Conservation (phyloP, 2,797 vertebrate genomes). For the Crax fasciolata region DNA sequence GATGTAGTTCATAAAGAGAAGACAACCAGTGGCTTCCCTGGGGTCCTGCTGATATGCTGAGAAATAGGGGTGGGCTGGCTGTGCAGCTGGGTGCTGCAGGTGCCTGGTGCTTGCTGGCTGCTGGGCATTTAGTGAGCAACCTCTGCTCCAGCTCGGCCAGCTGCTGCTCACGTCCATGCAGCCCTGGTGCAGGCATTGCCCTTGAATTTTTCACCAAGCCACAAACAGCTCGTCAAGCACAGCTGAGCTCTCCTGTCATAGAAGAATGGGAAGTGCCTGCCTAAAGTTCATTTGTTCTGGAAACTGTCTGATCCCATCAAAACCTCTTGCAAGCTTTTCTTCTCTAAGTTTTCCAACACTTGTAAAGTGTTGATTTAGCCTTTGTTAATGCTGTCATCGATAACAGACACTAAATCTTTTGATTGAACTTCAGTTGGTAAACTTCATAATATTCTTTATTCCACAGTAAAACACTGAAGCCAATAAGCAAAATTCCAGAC, state of each 20-base stretch:
- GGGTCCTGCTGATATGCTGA: not conserved
- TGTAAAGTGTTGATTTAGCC: not conserved
- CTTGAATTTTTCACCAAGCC: conserved; percentile 13
- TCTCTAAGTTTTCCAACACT: not conserved
- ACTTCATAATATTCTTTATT: not conserved
- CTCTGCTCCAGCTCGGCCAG: not conserved
- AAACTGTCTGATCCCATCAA: not conserved
- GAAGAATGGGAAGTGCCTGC: not conserved
- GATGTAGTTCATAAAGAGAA: not conserved
- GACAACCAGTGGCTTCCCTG: not conserved
- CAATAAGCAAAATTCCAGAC: not conserved
- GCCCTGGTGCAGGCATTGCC: not conserved
- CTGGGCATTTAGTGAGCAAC: not conserved
- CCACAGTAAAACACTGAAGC: not conserved
- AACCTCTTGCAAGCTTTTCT: not conserved
- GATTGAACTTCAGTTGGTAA: not conserved
- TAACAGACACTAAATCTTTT: not conserved
- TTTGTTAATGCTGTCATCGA: not conserved
- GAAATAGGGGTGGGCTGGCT: not conserved
- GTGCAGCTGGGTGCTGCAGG: not conserved
- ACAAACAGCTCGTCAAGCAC: not conserved
- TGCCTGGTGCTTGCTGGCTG: not conserved
- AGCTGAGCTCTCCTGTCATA: not conserved
- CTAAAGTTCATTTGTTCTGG: not conserved
- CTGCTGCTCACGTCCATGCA: not conserved